Percentiles rank a stretch among this genome's conserved stretches.
These are phyloP conservation scores for Phaonia tiefii DNA, from an alignment of 2,888 invertebrate species.

Conservation along the genomic window DNA sequence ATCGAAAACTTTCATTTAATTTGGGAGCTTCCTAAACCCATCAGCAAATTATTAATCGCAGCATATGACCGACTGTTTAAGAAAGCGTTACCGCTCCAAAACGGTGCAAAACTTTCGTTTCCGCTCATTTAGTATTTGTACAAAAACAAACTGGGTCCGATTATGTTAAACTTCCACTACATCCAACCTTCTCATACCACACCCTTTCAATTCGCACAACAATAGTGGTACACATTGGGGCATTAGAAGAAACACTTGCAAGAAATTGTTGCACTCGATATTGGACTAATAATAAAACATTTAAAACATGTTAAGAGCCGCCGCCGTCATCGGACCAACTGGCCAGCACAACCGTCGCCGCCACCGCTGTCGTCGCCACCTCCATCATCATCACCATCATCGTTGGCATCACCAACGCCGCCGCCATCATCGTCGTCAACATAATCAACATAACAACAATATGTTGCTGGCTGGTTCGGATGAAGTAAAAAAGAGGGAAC, in stretches of 20 bases:
- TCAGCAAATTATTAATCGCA: no score
- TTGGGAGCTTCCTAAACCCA: no score
- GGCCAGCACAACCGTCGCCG: conserved; percentile 30
- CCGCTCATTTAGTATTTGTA: no score
- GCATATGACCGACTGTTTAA: no score
- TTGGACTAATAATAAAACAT: conserved; percentile 40
- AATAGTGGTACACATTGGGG: conserved; percentile 46
- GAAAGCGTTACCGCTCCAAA: no score
- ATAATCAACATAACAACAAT: conserved; percentile 58
- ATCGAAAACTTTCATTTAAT: no score
- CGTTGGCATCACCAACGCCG: conserved; percentile 9
- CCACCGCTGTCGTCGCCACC: conserved; percentile 28
- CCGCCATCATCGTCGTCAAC: conserved; percentile 70
- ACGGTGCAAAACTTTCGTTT: no score
- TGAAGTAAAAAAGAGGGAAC: conserved; percentile 46
- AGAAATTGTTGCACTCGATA: conserved; percentile 59
- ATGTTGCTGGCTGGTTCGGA: conserved; percentile 69
- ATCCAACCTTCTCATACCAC: conserved; percentile 1
- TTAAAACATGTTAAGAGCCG: conserved; percentile 58
- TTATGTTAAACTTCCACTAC: background rate
- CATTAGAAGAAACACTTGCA: conserved; percentile 65
- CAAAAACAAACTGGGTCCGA: no score
- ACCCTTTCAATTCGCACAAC: conserved; percentile 11
- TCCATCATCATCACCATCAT: conserved; percentile 31
- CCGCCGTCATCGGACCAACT: conserved; percentile 46